Evolutionary conservation across 2,797 vertebrate species (phyloP), one percentile per base, ranked within the genome.

Genomic region (Tiaroga cobitis): DNA sequence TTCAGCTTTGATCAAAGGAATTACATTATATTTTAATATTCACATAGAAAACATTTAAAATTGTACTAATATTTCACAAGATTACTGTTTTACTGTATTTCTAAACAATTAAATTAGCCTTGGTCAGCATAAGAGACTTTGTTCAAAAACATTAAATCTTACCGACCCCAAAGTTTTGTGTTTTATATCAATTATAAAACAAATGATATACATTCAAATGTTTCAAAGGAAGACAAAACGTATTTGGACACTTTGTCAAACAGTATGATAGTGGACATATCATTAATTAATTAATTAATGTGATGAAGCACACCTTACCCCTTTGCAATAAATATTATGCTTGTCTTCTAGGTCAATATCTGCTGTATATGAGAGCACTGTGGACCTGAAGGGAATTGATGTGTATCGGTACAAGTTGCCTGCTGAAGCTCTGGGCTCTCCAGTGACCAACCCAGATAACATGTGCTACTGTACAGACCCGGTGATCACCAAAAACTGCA

Each of bases 331-430:
- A 24, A 73, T 29, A 5, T 5, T 18, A 6, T 65, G 32, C 9
- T 32, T 56, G 13, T 81, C 59, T 13, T 37, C 34, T 91, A 99
- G 98, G 91, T 98, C 98, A 0, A 95, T 98, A 87, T 97, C 96
- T 0, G 97, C 95, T 76, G 79, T 91, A 29, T 99, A 93, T 88
- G 32, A 88, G 0, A 1, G 65, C 0, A 94, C 90, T 24, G 0
- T 91, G 63, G 8, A 90, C 0, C 92, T 98, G 89, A 97, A 97
- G 91, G 97, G 96, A 80, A 99, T 99, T 43, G 69, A 93, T 0
- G 95, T 99, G 39, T 97, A 96, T 78, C 97, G 96, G 80, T 99
- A 92, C 86, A 0, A 80, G 19, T 94, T 99, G 73, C 94, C 93
- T 46, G 8, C 89, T 0, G 65, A 87, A 10, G 95, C 96, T 0